Conservation (phyloP, 2,888 invertebrate genomes). For the Matsumyia berberina region DNA sequence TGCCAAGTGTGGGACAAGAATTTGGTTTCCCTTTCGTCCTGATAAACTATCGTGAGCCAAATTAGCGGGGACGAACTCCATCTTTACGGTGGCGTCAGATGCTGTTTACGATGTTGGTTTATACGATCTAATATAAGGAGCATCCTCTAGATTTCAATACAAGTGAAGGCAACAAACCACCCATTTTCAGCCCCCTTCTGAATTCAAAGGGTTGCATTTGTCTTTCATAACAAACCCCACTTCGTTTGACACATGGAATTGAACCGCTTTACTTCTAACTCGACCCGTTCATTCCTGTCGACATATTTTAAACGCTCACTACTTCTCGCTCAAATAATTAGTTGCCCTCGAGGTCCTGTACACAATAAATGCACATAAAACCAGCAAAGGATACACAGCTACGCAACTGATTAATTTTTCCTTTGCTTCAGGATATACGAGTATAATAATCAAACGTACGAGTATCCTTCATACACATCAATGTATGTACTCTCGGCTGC, state of each 20-base stretch:
- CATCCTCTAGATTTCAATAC: no score
- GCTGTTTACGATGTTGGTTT: no score
- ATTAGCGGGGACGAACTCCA: no score
- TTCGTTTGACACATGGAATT: not conserved
- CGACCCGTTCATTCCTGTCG: not conserved
- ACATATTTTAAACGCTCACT: conserved; percentile 19
- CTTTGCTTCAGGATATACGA: conserved; percentile 3
- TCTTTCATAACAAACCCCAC: not conserved
- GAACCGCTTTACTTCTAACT: not conserved
- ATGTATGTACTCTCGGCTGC: conserved; percentile 24
- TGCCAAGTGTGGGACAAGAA: no score
- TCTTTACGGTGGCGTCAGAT: no score
- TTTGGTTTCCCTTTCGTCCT: no score
- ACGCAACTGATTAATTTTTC: conserved; percentile 53
- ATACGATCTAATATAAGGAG: no score
- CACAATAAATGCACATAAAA: conserved; percentile 8
- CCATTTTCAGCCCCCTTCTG: no score
- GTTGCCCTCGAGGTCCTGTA: conserved; percentile 31
- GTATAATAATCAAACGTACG: not conserved
- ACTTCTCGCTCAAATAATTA: conserved; percentile 27
- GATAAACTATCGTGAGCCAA: no score
- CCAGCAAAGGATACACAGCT: conserved; percentile 25
- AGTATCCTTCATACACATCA: not conserved
- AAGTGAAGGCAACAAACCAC: no score
- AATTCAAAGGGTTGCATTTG: not conserved